Conservation (phyloP, 2,113 vertebrate species). For the Bubalus kerabau region DNA sequence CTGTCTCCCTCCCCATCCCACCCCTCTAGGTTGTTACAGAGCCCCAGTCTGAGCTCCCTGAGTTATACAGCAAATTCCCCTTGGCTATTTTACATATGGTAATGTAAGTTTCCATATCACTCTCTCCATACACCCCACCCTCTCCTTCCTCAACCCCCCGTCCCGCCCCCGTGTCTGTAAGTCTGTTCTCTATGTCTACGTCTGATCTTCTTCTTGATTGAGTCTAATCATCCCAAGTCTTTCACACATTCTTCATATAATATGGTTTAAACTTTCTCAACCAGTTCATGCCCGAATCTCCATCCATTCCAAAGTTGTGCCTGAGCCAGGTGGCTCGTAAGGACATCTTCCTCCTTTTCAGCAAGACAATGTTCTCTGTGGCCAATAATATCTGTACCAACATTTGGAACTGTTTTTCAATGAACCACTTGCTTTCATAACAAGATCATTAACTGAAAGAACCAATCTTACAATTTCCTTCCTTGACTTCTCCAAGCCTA, state of each 20-base stretch:
- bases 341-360: background rate
- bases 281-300: background rate
- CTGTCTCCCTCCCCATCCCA: background rate
- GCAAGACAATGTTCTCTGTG: background rate
- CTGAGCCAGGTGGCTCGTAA: background rate
- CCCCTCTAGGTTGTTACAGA: background rate
- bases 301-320: background rate
- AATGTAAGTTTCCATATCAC: background rate
- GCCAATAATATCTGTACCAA: background rate
- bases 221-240: background rate
- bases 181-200: background rate
- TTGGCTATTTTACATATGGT: background rate
- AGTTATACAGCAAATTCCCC: background rate
- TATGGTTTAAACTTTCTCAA: background rate
- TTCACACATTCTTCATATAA: background rate
- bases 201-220: background rate
- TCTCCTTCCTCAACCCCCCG: background rate
- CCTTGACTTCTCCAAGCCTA: background rate
- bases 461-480: background rate
- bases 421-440: background rate
- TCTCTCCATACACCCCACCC: background rate
- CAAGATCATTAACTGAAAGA: background rate
- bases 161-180: rapidly evolving
- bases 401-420: background rate
- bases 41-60: background rate